Evolutionary conservation across 1,140 invertebrate genomes (phyloP), one percentile per base, ranked within the genome.

Genomic region (Sarcophaga bullata): DNA sequence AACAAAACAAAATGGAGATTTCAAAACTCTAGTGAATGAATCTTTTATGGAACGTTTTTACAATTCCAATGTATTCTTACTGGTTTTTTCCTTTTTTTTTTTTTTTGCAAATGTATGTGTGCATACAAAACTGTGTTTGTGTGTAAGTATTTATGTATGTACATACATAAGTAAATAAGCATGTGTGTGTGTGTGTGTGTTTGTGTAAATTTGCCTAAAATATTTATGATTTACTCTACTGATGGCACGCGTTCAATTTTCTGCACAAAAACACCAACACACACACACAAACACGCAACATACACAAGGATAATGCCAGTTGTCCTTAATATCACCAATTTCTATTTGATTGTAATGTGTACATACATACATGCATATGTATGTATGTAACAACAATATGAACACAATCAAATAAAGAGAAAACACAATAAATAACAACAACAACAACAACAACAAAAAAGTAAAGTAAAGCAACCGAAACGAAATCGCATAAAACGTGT

Each of bases 211-310:
- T 78, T 78, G 75, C 75, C 73, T 58, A 58, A 76, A 78, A 78
- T 37, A 78, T 78, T 78, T 78, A 78, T 78, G 48, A 78, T 50
- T 76, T 49, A 50, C 75, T 37, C 25, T 68, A 52, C 75, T 78
- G 49, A 78, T 78, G 75, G 75, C 75, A 78, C 75, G 75, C 75
- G 75, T 78, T 78, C 75, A 78, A 78, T 78, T 78, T 78, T 49
- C 75, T 50, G 75, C 49, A 78, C 25, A 37, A 37, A 37, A 37
- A 37, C 25, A 37, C 25, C 4, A 1, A 37, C 1, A 4, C 25
- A 37, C 25, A 37, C 25, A 37, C 25, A 37, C 25, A 37, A 4
- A 37, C 25, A 37, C 25, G 4, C 25, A 4, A 37, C 25, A 37
- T 4, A 37, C 25, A 37, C 49, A 47, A 68, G 75, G 48, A 78